Base-by-base conservation (phyloP, 1,140 invertebrate species). In the Drosophila tani region DNA sequence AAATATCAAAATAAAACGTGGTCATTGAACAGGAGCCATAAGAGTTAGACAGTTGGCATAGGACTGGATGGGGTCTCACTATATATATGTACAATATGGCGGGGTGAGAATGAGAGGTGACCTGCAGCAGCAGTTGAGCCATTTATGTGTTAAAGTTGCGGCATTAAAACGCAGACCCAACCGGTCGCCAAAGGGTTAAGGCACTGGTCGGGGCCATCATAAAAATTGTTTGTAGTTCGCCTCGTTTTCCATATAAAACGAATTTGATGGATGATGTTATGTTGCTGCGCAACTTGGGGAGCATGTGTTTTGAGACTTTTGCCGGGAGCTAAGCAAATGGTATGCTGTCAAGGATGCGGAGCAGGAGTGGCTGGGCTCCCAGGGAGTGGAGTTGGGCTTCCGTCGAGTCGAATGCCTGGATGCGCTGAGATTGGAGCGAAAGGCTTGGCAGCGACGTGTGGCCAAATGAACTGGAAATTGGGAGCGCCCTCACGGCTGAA, bases 251-350 rank as follows among this genome's bases (percentile, higher is more conserved):
- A 90, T 90, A 84, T 84, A 88, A 88, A 88, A 90, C 67, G 85
- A 73, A 81, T 88, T 90, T 88, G 84, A 88, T 88, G 84, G 81
- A 88, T 88, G 84, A 90, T 90, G 85, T 81, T 73, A 84, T 90
- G 85, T 84, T 73, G 69, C 38, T 84, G 74, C 83, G 73, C 83
- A 88, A 84, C 83, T 88, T 71, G 81, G 81, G 84, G 74, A 88
- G 84, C 84, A 88, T 88, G 84, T 88, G 84, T 88, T 88, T 60
- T 49, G 74, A 81, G 84, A 90, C 77, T 88, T 81, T 71, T 49
- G 77, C 77, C 68, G 62, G 66, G 75, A 79, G 75, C 76, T 58
- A 53, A 63, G 75, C 68, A 75, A 81, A 82, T 82, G 70, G 47
- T 43, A 45, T 38, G 32, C 51, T 81, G 78, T 40, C 53, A 59